A percentile compares a stretch with the other conserved stretches of the same genome.
phyloP scores from a whole-genome alignment of 2,113 vertebrate species.

The Danio rerio region DNA sequence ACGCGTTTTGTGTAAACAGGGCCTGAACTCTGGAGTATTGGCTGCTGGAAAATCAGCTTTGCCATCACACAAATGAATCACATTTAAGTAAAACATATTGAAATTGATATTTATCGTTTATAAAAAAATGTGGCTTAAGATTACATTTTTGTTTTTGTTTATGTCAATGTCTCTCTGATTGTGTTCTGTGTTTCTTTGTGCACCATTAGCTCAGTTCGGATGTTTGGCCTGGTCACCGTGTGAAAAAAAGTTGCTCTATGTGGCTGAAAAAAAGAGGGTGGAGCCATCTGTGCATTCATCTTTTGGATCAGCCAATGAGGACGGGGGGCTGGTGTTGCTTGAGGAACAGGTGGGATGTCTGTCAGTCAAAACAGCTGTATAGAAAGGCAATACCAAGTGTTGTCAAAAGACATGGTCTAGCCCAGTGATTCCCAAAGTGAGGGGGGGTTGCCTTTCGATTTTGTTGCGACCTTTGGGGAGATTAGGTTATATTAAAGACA shows the following conservation, averaged over 20 bases:
- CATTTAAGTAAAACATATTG: too few relatives aligned
- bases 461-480: too few relatives aligned
- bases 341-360: constrained; percentile 46
- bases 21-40: too few relatives aligned
- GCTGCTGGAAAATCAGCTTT: too few relatives aligned
- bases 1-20: too few relatives aligned
- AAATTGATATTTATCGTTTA: too few relatives aligned
- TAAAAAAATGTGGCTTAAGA: background rate
- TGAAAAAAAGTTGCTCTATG: constrained; percentile 74
- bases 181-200: constrained; percentile 48
- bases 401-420: too few relatives aligned
- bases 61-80: too few relatives aligned
- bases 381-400: too few relatives aligned
- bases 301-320: constrained; percentile 14
- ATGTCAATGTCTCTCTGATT: background rate
- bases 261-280: constrained; percentile 72
- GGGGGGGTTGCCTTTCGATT: too few relatives aligned
- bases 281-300: background rate
- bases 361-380: background rate
- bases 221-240: constrained; percentile 76
- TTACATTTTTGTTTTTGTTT: background rate
- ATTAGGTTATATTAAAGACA: too few relatives aligned
- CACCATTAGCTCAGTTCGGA: constrained; percentile 73
- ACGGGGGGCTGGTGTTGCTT: constrained; percentile 19
- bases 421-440: too few relatives aligned